Evolutionary conservation across 2,888 invertebrate species (phyloP).

Genomic region (Drosophila nigricruria): DNA sequence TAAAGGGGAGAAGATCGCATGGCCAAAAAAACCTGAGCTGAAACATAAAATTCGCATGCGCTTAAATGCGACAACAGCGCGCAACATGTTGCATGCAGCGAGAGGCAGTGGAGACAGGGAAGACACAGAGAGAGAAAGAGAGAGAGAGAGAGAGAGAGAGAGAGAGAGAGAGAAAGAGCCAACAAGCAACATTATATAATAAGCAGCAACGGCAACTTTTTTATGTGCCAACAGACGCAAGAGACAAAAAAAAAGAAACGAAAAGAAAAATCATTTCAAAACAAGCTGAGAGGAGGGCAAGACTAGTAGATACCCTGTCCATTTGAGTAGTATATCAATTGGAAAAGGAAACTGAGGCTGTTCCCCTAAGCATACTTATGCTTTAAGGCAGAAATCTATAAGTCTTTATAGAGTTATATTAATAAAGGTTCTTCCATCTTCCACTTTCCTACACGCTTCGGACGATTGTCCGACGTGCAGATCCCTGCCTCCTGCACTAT

Average conservation of each 20-base stretch:
- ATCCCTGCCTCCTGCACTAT: not conserved
- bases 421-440: not conserved
- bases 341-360: not conserved
- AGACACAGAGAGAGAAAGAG: not conserved
- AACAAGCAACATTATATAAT: constrained; percentile 47
- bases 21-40: constrained; percentile 20
- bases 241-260: constrained; percentile 4
- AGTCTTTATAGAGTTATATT: not conserved
- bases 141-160: not conserved
- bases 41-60: constrained; percentile 2
- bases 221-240: constrained; percentile 21
- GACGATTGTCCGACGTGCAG: no score
- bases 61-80: constrained; percentile 16
- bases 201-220: constrained; percentile 13
- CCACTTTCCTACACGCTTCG: no score
- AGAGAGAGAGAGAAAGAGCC: not conserved
- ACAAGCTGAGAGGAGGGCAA: not conserved
- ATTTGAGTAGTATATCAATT: not conserved
- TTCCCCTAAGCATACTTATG: not conserved
- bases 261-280: constrained; percentile 7
- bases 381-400: not conserved
- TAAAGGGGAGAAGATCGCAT: constrained; percentile 41
- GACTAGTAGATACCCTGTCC: constrained; percentile 3
- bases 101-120: not conserved
- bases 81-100: constrained; percentile 54